Base-by-base conservation (phyloP, 2,797 vertebrate genomes). In the Sandelia bainsii region DNA sequence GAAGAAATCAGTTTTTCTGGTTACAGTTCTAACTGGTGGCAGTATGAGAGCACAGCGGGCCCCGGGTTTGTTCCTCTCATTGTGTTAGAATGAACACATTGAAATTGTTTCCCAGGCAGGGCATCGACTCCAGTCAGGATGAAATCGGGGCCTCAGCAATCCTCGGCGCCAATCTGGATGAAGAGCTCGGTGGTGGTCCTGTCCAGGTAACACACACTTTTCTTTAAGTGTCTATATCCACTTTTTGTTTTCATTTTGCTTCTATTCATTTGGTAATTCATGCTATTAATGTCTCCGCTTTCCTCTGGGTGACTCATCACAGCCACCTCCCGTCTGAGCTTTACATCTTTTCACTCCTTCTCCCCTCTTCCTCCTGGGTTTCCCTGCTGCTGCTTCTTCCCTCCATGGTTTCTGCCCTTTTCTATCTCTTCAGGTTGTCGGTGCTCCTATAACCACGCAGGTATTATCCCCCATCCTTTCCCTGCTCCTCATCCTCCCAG, bases 171-270 rank as follows among this genome's bases (percentile, higher is more conserved):
- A 96, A 98, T 89, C 92, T 99, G 93, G 98, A 99, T 22, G 96
- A 98, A 3, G 96, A 99, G 88, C 96, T 98, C 1, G 96, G 97
- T 6, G 97, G 98, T 0, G 95, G 92, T 42, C 96, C 98, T 0
- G 96, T 99, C 39, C 98, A 99, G 97, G 98, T 99, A 90, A 90
- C 57, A 22, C 34, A n/a, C 22, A 1, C 8, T 2, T 0, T 12
- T 60, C 53, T n/a, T 23, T 42, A 7, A 0, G 8, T 40, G 1
- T 0, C 12, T 0, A 44, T 29, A n/a, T 39, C n/a, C n/a, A 9
- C 7, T n/a, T 13, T 45, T 65, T 42, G 17, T 40, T 14, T 62
- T 66, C 69, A 62, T 65, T 48, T 64, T 40, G 45, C 32, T 34
- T 34, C 32, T 34, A 8, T 34, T 79, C 42, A 16, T 42, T 42